These are phyloP conservation scores for Terebella lapidaria DNA, from an alignment of 2,888 invertebrate species.

Conservation along the genomic window DNA sequence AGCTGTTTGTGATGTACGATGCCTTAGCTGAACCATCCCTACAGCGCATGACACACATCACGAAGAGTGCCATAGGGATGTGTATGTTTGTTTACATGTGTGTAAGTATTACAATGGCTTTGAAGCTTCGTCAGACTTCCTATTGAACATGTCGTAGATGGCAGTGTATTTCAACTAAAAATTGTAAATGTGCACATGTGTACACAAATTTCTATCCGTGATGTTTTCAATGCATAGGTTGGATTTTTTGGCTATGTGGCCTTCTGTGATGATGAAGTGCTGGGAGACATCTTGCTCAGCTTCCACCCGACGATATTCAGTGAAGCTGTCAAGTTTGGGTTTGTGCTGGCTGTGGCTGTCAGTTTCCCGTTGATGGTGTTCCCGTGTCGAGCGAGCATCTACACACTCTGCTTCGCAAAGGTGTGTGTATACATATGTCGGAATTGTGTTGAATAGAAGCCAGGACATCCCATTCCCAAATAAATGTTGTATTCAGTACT, in stretches of 20 bases:
- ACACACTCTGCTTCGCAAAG: constrained; percentile 81
- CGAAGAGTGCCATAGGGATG: constrained; percentile 82
- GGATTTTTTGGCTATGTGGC: constrained; percentile 92
- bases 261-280: constrained; percentile 61
- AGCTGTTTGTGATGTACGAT: constrained; percentile 75
- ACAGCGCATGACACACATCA: constrained; percentile 82
- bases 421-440: no score
- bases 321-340: constrained; percentile 88
- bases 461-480: no score
- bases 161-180: not conserved
- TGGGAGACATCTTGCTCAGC: constrained; percentile 86
- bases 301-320: constrained; percentile 73
- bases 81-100: constrained; percentile 81
- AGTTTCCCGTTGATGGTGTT: constrained; percentile 96
- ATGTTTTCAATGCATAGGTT: constrained; percentile 63
- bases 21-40: constrained; percentile 79
- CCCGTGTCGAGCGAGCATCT: constrained; percentile 88
- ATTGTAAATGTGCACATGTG: not conserved
- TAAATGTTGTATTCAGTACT: no score
- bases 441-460: no score
- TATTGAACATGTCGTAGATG: not conserved
- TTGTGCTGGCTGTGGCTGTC: constrained; percentile 88
- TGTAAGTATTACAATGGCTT: constrained; percentile 35
- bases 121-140: not conserved
- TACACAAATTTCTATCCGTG: not conserved